Evolutionary conservation across 2,888 invertebrate genomes (phyloP), one percentile per base, ranked within the genome.

Genomic region (Bombyx huttoni): DNA sequence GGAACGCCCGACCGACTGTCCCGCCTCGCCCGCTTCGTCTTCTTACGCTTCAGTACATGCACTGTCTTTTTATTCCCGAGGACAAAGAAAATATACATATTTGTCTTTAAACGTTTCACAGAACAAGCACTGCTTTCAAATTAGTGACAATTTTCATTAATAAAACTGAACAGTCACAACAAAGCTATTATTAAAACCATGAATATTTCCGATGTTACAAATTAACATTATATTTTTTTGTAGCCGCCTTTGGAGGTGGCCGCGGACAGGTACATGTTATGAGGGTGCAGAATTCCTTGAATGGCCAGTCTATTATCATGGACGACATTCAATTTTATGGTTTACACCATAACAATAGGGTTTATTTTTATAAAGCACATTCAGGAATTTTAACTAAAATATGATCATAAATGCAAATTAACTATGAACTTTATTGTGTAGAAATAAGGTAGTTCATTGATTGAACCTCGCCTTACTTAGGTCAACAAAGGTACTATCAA

Each of bases 231-330:
- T 76, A 75, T 85, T 86, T 87, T 87, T 87, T 85, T 83, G 78
- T 84, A 68, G 68, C 70, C 70, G 73, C 76, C 82, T 83, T 82
- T 82, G 75, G 84, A 75, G 82, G 82, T 81, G 85, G 84, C 86
- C 83, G 85, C 81, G 73, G 71, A 81, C 85, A 87, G 87, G 86
- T 87, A 87, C 79, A 69, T 61, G 75, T 75, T 84, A 81, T 85
- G 87, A 87, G 86, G 87, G 78, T 87, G 88, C 87, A 87, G 85
- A 86, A 87, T 87, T 88, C 81, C 72, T 81, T 87, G 84, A 87
- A 87, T 86, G 86, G 75, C 71, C 71, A 70, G 75, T 74, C 66
- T 67, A 65, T 60, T 68, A 57, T 35, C 47, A 46, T 40, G 6
- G 10, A 9, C 7, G 24, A 24, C 54, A 50, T 50, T 54, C 56